A percentile compares a stretch with the other conserved stretches of the same genome.
Evolutionary conservation across 64 coral and sea anemone species (phyloP).

Genomic region (Anthopleura sola): DNA sequence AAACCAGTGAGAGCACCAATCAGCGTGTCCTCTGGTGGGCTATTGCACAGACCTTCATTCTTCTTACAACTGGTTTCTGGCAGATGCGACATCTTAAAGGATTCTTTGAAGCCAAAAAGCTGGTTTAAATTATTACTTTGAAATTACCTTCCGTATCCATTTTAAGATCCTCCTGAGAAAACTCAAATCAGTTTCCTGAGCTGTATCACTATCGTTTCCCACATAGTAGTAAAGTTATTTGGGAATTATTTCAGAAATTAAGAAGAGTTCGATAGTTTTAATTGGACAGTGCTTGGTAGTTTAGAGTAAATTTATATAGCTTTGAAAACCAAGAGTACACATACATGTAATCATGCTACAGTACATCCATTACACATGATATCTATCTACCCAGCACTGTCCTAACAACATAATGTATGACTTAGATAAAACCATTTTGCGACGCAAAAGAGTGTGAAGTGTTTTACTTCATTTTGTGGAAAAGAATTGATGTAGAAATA

Average conservation of each 20-base stretch:
- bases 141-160: neutral
- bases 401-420: too few species aligned
- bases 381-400: too few species aligned
- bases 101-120: conserved; percentile 84
- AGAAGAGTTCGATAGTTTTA: neutral
- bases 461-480: too few species aligned
- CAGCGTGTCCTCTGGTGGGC: conserved; percentile 98
- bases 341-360: too few species aligned
- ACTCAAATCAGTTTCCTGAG: neutral
- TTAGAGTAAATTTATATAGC: too few species aligned
- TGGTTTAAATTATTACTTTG: neutral
- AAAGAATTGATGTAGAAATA: too few species aligned
- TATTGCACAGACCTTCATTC: conserved; percentile 90
- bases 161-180: neutral
- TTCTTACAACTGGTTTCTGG: conserved; percentile 92
- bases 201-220: neutral
- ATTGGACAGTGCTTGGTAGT: too few species aligned
- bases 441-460: too few species aligned
- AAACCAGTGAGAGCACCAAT: conserved; percentile 97
- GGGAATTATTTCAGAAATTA: neutral
- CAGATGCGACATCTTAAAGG: conserved; percentile 99
- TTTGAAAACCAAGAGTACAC: too few species aligned
- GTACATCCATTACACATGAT: too few species aligned
- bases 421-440: too few species aligned
- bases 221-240: too few species aligned